Percentiles rank a stretch among this genome's conserved stretches.
Conservation (phyloP, 1,140 invertebrate species). For the Arion vulgaris region DNA sequence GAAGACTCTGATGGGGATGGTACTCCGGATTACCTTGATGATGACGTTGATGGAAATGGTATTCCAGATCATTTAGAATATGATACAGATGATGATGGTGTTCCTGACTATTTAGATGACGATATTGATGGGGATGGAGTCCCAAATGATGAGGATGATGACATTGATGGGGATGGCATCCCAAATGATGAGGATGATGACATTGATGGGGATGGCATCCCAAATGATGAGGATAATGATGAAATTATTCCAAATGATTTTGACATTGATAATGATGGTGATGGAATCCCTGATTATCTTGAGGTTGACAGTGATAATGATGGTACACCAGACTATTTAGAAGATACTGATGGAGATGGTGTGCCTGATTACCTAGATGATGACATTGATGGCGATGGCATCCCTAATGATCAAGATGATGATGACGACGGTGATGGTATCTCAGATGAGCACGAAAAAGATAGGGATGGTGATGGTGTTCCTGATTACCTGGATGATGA, state of each 20-base stretch:
- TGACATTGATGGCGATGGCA: constrained; percentile 60
- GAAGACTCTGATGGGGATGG: constrained; percentile 65
- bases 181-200: constrained; percentile 58
- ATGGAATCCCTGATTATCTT: constrained; percentile 63
- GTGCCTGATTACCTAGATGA: constrained; percentile 59
- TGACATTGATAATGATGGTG: constrained; percentile 55
- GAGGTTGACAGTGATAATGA: constrained; percentile 59
- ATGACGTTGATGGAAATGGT: constrained; percentile 61
- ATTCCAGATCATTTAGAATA: constrained; percentile 56
- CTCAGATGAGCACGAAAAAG: constrained; percentile 52
- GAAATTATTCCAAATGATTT: constrained; percentile 56
- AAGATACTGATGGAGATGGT: constrained; percentile 61
- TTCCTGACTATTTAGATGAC: constrained; percentile 59
- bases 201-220: constrained; percentile 59
- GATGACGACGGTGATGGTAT: constrained; percentile 60
- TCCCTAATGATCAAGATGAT: constrained; percentile 59
- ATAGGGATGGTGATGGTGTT: constrained; percentile 55
- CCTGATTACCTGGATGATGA: constrained; percentile 57
- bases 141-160: constrained; percentile 56
- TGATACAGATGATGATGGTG: constrained; percentile 62
- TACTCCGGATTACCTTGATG: constrained; percentile 61
- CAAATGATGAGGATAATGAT: constrained; percentile 53
- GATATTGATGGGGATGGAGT: constrained; percentile 61
- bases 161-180: constrained; percentile 64
- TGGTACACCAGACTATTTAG: constrained; percentile 64